Conservation (phyloP, 2,888 invertebrate genomes). For the Sesia apiformis region DNA sequence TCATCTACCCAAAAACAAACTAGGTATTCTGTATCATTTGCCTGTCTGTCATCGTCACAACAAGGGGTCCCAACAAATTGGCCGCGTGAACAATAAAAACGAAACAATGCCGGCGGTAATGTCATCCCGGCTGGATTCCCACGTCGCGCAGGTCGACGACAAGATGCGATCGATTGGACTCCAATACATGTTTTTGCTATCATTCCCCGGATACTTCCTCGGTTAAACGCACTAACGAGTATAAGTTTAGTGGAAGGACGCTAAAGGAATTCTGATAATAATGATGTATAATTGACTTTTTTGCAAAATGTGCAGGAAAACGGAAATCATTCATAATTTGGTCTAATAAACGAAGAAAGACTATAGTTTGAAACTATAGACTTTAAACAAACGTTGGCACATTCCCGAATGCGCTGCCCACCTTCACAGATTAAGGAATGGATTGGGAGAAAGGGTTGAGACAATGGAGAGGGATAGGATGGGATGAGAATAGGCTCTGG, state of each 20-base stretch:
- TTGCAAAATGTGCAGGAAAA: no score
- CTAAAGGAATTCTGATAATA: neutral
- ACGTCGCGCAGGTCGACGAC: slow-evolving; percentile 61
- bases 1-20: no score
- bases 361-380: no score
- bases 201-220: slow-evolving; percentile 38
- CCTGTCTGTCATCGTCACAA: neutral
- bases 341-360: no score
- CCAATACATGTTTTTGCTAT: slow-evolving; percentile 32
- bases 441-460: no score
- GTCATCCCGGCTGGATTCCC: slow-evolving; percentile 41
- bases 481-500: no score
- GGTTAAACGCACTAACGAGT: slow-evolving; percentile 40
- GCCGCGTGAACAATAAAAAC: slow-evolving; percentile 28
- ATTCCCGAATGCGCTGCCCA: no score
- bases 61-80: slow-evolving; percentile 13
- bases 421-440: no score
- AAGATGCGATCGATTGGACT: slow-evolving; percentile 41
- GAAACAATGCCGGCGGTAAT: slow-evolving; percentile 22
- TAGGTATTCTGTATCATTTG: no score
- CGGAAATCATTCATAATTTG: no score
- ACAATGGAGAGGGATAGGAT: no score
- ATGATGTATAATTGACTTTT: neutral
- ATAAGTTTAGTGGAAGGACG: neutral
- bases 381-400: no score